These are phyloP conservation scores for Stenodera caucasica DNA, from an alignment of 2,888 invertebrate species.

Conservation along the genomic window DNA sequence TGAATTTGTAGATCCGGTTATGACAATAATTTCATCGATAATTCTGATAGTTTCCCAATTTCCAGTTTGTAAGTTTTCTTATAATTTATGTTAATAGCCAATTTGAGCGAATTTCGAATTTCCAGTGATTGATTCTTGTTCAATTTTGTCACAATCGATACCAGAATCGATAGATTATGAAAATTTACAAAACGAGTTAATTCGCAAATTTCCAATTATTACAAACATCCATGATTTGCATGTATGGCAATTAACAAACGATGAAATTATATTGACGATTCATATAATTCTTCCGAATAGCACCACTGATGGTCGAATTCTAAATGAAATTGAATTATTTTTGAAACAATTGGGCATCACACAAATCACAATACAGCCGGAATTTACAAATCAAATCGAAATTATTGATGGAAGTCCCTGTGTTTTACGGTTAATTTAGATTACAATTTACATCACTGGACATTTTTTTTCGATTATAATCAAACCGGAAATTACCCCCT, in stretches of 20 bases:
- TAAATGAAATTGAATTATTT: neutral
- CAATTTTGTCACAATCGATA: neutral
- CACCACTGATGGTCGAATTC: neutral
- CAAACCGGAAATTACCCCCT: too few relatives aligned
- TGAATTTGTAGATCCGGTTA: neutral
- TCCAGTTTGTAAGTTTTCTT: constrained; percentile 2
- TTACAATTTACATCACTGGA: too few relatives aligned
- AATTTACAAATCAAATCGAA: neutral
- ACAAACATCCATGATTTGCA: neutral
- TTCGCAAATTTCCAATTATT: neutral
- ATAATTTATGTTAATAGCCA: neutral
- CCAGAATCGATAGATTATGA: constrained; percentile 1
- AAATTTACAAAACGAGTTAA: neutral
- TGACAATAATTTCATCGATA: neutral
- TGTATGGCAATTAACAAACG: neutral
- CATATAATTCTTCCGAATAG: neutral
- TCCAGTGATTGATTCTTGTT: neutral
- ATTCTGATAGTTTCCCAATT: neutral
- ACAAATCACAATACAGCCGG: neutral
- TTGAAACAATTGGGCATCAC: neutral
- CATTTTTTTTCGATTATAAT: neutral
- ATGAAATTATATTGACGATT: neutral
- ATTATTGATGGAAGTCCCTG: too few relatives aligned
- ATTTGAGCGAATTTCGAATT: neutral
- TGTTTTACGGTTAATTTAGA: too few relatives aligned